Evolutionary conservation across 2,113 vertebrate species (phyloP), one percentile per base, ranked within the genome.

Genomic region (Paradisaea rubra): DNA sequence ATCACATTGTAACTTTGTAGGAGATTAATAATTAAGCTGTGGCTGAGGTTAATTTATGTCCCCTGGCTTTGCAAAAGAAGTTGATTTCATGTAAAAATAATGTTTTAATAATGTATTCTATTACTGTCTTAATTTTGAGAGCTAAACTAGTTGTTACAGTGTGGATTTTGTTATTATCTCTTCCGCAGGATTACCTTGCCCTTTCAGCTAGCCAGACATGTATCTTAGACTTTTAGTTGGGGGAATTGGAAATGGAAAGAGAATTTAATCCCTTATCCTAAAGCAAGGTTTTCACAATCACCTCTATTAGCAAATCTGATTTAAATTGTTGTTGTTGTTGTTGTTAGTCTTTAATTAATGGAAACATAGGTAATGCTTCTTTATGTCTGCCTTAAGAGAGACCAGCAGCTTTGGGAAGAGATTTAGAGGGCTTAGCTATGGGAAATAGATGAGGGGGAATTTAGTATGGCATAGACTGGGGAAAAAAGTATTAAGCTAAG

Each of bases 271-370:
- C 22, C 19, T 28, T 82, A 41, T 47, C 65, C 37, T 85, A 50
- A 71, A 87, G 37, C n/a, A 87, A 91, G 28, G 13, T 87, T 91
- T 89, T 82, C 57, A 72, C 65, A 30, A 35, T 88, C 50, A 53
- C 28, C 13, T 53, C 45, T 79, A 5, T 76, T 49, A 85, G 41
- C 41, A 85, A 64, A 80, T 82, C 52, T 94, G 47, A 71, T 91
- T 56, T 70, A 69, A 92, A 69, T 94, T 56, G 39, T 78, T 94
- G 31, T 86, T 90, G 35, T 42, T 70, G 33, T 88, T 94, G 33
- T 47, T 84, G 52, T 79, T 71, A 74, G 24, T 17, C 19, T 84
- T 92, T 95, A 79, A 89, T 86, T 92, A 93, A 85, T 68, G 91
- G 56, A 81, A 71, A 33, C 45, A 35, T 77, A 70, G 42, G 54